phyloP scores from a whole-genome alignment of 2,113 vertebrate genomes.

The Poecilia latipinna region DNA sequence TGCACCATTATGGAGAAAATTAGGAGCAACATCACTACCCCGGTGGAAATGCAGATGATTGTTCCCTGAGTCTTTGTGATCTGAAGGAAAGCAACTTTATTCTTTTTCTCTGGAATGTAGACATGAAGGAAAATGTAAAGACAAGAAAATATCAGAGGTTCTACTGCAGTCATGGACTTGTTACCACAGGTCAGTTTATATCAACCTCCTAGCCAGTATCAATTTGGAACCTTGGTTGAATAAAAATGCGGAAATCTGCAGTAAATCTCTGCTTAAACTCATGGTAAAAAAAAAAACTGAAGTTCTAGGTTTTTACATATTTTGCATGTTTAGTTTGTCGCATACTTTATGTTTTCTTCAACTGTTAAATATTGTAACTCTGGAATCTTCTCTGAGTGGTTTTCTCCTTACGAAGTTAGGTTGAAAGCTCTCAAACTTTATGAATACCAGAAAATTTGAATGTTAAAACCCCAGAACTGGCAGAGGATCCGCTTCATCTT shows the following conservation, averaged over 20 bases:
- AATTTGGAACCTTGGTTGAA: neutral
- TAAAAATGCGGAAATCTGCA: neutral
- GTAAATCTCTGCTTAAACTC: neutral
- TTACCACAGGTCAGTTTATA: conserved; percentile 6
- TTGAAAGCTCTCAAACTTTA: neutral
- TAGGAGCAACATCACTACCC: conserved; percentile 92
- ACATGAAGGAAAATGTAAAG: conserved; percentile 14
- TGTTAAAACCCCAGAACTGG: neutral
- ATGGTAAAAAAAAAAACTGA: neutral
- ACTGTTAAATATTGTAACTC: neutral
- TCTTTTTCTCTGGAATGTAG: conserved; percentile 87
- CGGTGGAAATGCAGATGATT: conserved; percentile 90
- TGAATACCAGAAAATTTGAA: neutral
- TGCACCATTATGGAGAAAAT: conserved; percentile 93
- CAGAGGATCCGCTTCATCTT: neutral
- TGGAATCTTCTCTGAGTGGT: too few relatives aligned
- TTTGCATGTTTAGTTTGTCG: neutral
- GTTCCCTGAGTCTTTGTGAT: conserved; percentile 93
- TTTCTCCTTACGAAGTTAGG: too few relatives aligned
- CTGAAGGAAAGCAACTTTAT: conserved; percentile 86
- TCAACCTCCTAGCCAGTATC: conserved; percentile 1
- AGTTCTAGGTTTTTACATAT: neutral
- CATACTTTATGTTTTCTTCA: neutral
- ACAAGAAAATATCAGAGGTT: neutral
- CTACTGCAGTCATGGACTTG: conserved; percentile 17